These are phyloP conservation scores for Oncorhynchus tshawytscha DNA, from an alignment of 2,113 vertebrate species.

Conservation along the genomic window DNA sequence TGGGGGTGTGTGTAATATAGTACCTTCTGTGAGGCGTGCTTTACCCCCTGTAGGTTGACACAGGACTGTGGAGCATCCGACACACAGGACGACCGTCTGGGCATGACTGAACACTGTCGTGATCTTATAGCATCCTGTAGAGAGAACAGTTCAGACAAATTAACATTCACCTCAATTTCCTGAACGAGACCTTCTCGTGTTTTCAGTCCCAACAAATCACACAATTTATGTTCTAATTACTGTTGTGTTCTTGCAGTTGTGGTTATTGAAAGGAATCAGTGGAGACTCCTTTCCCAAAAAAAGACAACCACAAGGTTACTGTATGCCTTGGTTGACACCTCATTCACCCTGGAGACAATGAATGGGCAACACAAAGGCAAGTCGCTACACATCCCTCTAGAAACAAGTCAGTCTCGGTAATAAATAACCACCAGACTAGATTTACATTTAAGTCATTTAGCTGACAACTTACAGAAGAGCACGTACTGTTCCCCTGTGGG, in stretches of 20 bases:
- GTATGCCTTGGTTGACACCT: conserved; percentile 10
- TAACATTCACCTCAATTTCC: background rate
- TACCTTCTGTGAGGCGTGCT: conserved; percentile 78
- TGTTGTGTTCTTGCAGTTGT: conserved; percentile 4
- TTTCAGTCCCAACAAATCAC: too few species aligned
- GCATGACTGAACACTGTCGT: background rate
- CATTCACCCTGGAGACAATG: background rate
- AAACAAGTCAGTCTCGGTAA: too few species aligned
- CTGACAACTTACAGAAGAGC: too few species aligned
- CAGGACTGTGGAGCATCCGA: too few species aligned
- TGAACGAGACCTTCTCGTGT: too few species aligned
- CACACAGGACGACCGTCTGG: too few species aligned
- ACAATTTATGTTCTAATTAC: too few species aligned
- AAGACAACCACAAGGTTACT: background rate
- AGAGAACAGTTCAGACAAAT: background rate
- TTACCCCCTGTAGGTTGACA: conserved; percentile 52
- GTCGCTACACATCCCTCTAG: too few species aligned
- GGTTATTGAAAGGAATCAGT: background rate
- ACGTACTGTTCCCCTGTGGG: too few species aligned
- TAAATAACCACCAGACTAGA: too few species aligned
- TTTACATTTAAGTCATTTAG: too few species aligned
- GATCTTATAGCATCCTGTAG: conserved; percentile 59
- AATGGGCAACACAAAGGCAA: conserved; percentile 2
- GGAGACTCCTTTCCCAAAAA: background rate
- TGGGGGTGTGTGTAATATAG: background rate